A percentile compares a stretch with the other conserved stretches of the same genome.
phyloP scores from a whole-genome alignment of 2,113 vertebrate genomes.

The Petromus typicus region DNA sequence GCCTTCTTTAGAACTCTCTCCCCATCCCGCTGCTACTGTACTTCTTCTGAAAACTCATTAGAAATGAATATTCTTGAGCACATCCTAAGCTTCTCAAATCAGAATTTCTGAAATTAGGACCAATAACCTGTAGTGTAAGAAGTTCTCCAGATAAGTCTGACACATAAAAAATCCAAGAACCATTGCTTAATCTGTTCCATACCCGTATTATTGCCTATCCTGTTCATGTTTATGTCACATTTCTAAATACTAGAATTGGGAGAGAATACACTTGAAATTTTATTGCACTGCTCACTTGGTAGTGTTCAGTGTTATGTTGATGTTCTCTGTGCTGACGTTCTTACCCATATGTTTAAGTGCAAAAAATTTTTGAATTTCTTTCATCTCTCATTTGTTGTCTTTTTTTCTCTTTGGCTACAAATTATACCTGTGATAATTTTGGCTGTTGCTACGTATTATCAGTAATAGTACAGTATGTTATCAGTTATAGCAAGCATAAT shows the following conservation, averaged over 20 bases:
- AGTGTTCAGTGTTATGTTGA: not conserved
- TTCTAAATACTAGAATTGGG: constrained; percentile 59
- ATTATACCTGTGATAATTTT: not conserved
- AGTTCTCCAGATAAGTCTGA: not conserved
- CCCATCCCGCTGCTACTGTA: not conserved
- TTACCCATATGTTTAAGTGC: constrained; percentile 28
- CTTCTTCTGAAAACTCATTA: not conserved
- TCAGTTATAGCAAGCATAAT: not conserved
- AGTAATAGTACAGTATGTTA: not conserved
- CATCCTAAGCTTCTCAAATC: not conserved
- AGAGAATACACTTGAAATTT: constrained; percentile 12
- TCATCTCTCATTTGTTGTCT: constrained; percentile 12
- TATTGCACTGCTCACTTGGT: not conserved
- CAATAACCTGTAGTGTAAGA: not conserved
- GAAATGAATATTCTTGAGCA: not conserved
- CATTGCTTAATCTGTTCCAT: not conserved
- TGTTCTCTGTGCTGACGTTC: not conserved
- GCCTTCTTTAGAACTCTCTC: not conserved
- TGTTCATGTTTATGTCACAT: constrained; percentile 41
- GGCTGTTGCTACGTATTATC: not conserved
- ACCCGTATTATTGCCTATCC: not conserved
- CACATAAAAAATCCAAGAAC: not conserved
- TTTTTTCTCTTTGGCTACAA: constrained; percentile 17
- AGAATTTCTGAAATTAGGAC: not conserved
- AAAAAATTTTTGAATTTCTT: not conserved